Conservation (phyloP, 1,140 invertebrate genomes). For the Trachelipus rathkii region DNA sequence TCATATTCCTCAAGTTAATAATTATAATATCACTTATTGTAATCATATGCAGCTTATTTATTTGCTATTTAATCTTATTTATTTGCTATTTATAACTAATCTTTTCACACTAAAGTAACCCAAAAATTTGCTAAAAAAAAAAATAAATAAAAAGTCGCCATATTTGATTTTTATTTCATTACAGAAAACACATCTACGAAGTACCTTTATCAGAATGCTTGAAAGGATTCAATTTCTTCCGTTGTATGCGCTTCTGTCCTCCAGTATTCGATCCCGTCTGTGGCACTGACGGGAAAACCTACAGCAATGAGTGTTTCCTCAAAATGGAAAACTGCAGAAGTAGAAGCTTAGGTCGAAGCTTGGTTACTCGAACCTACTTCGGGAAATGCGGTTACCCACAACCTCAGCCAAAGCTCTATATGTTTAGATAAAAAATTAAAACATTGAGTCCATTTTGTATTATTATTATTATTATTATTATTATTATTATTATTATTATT, state of each 20-base stretch:
- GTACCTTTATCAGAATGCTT: slow-evolving; percentile 80
- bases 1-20: too few species aligned
- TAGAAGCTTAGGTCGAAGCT: slow-evolving; percentile 49
- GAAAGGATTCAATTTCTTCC: slow-evolving; percentile 36
- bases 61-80: too few species aligned
- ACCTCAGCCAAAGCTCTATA: slow-evolving; percentile 65
- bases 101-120: too few species aligned
- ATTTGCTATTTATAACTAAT: too few species aligned
- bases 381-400: slow-evolving; percentile 66
- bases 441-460: not conserved
- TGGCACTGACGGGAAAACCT: slow-evolving; percentile 75
- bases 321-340: slow-evolving; percentile 67
- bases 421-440: slow-evolving; percentile 54
- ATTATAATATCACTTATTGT: too few species aligned
- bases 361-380: slow-evolving; percentile 59
- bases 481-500: not conserved
- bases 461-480: not conserved
- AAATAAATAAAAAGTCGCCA: too few species aligned
- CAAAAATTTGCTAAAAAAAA: too few species aligned
- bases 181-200: slow-evolving; percentile 81
- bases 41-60: too few species aligned
- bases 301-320: slow-evolving; percentile 80
- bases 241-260: slow-evolving; percentile 62
- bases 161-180: slow-evolving; percentile 40
- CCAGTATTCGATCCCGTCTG: slow-evolving; percentile 81